Conservation (phyloP, 1,140 invertebrate species). For the Drosophila repleta region DNA sequence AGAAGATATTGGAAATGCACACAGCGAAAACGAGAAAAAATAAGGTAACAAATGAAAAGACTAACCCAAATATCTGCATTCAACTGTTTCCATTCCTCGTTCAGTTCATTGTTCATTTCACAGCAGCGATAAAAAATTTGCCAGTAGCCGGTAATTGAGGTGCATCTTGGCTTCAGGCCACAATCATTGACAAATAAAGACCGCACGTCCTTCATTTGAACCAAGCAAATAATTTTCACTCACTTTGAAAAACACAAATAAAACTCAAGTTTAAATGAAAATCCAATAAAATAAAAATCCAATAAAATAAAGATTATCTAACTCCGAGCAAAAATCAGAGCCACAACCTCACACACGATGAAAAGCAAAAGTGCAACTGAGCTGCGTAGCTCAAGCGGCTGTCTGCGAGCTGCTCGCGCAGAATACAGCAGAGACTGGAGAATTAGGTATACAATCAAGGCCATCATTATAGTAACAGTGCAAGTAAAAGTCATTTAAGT, state of each 20-base stretch:
- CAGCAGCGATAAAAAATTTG: constrained; percentile 48
- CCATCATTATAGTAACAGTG: no score
- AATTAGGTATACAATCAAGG: no score
- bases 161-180: background rate
- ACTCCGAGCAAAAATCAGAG: no score
- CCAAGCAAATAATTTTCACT: constrained; percentile 7
- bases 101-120: constrained; percentile 50
- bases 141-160: constrained; percentile 45
- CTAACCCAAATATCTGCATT: constrained; percentile 64
- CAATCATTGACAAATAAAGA: background rate
- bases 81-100: constrained; percentile 50
- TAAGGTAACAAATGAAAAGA: constrained; percentile 19
- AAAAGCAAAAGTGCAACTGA: background rate
- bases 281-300: background rate
- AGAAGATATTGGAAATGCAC: background rate
- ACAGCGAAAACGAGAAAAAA: background rate
- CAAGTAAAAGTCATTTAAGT: no score
- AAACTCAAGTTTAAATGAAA: background rate
- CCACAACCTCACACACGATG: background rate
- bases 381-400: no score
- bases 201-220: constrained; percentile 15
- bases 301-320: background rate
- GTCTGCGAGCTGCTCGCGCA: no score
- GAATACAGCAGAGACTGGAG: no score
- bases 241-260: background rate